phyloP scores from a whole-genome alignment of 2,113 vertebrate species.

The Dicrurus megarhynchus region DNA sequence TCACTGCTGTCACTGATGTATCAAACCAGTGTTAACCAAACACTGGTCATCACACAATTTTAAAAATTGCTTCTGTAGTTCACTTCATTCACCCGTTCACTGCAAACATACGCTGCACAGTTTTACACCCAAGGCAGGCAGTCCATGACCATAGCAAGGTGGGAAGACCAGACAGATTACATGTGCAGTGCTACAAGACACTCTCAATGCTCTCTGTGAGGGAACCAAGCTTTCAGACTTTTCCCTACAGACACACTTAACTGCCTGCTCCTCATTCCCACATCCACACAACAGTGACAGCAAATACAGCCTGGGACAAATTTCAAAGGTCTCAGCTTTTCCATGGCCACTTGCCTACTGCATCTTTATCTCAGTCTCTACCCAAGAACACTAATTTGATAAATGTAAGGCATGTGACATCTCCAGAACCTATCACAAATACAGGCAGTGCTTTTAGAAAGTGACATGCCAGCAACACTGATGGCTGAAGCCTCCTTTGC shows the following conservation, averaged over 20 bases:
- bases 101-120: rapidly evolving
- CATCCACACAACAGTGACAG: not conserved
- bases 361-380: not conserved
- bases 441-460: not conserved
- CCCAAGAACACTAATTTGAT: not conserved
- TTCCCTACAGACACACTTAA: not conserved
- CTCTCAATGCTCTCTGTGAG: not conserved
- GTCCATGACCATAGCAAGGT: not conserved
- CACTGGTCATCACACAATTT: not conserved
- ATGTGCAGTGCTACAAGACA: not conserved
- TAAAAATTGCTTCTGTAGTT: not conserved
- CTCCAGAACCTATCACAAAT: not conserved
- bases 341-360: not conserved
- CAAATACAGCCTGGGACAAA: not conserved
- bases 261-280: not conserved
- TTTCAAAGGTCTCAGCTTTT: not conserved
- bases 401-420: not conserved
- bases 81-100: not conserved
- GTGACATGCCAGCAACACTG: not conserved
- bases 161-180: not conserved
- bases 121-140: not conserved
- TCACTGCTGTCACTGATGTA: not conserved
- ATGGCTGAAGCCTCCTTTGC: not conserved
- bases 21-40: not conserved
- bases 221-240: not conserved